A percentile compares a stretch with the other conserved stretches of the same genome.
These are phyloP conservation scores for Sinonovacula constricta DNA, from an alignment of 1,140 invertebrate genomes.

Conservation along the genomic window DNA sequence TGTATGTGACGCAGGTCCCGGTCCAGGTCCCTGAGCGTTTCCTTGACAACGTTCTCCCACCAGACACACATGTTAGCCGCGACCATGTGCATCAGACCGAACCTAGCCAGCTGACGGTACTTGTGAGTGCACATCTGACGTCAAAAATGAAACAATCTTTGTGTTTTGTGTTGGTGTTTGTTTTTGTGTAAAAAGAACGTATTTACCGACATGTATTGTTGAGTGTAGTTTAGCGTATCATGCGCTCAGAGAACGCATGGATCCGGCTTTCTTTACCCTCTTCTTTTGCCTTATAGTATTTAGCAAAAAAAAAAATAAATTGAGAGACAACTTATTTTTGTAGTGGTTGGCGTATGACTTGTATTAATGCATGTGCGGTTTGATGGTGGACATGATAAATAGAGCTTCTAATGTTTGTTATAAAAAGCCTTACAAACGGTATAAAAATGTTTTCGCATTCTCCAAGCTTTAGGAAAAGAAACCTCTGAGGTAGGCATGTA, in stretches of 20 bases:
- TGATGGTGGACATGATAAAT: too few relatives aligned
- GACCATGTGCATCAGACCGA: constrained; percentile 98
- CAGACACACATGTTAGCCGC: constrained; percentile 97
- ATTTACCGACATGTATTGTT: neutral
- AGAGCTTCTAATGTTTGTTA: too few relatives aligned
- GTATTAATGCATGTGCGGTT: too few relatives aligned
- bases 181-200: neutral
- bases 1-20: neutral
- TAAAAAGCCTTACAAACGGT: too few relatives aligned
- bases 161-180: too few relatives aligned
- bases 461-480: too few relatives aligned
- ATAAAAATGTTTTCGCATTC: too few relatives aligned
- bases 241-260: neutral
- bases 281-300: neutral
- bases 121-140: constrained; percentile 57
- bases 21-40: constrained; percentile 57
- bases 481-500: too few relatives aligned
- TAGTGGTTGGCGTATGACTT: too few relatives aligned
- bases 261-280: neutral
- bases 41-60: constrained; percentile 61
- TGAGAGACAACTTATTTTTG: too few relatives aligned
- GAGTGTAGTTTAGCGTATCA: neutral
- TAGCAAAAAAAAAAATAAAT: too few relatives aligned
- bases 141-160: neutral
- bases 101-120: constrained; percentile 92